Evolutionary conservation across 2,888 invertebrate species (phyloP).

Genomic region (Phytoseiulus persimilis): DNA sequence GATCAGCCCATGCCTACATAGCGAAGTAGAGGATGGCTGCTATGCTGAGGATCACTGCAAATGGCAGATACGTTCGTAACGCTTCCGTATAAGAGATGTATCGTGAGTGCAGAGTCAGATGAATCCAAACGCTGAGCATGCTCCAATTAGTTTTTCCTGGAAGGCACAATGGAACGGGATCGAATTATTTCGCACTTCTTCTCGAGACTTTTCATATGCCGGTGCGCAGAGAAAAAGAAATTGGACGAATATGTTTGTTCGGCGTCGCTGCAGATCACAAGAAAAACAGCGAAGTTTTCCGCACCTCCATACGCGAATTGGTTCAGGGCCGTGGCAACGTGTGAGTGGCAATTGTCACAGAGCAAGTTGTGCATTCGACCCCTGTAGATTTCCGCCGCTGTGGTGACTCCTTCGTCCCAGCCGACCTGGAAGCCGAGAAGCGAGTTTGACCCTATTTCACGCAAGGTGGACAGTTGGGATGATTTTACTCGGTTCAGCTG

Average conservation of each 20-base stretch:
- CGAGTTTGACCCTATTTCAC: too few species aligned
- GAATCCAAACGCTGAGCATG: conserved; percentile 76
- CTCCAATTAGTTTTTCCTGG: conserved; percentile 66
- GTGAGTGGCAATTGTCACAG: conserved; percentile 97
- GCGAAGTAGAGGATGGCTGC: conserved; percentile 19
- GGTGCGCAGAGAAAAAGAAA: too few species aligned
- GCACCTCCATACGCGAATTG: conserved; percentile 74
- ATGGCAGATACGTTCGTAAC: conserved; percentile 13
- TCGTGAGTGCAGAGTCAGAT: conserved; percentile 59
- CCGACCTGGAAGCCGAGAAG: conserved; percentile 50
- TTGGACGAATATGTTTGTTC: too few species aligned
- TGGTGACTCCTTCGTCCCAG: conserved; percentile 79
- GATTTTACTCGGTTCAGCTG: not conserved
- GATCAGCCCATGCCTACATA: not conserved
- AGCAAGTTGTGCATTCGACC: conserved; percentile 86
- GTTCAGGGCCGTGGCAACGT: conserved; percentile 84
- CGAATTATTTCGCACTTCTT: too few species aligned
- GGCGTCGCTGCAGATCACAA: too few species aligned
- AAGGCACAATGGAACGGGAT: too few species aligned
- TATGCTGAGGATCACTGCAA: not conserved
- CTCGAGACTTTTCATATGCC: too few species aligned
- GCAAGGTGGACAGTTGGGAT: too few species aligned
- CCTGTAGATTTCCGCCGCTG: conserved; percentile 89
- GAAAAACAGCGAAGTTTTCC: not conserved
- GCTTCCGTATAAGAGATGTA: conserved; percentile 23